phyloP scores from a whole-genome alignment of 2,797 vertebrate species.

The Epinephelus malabaricus region DNA sequence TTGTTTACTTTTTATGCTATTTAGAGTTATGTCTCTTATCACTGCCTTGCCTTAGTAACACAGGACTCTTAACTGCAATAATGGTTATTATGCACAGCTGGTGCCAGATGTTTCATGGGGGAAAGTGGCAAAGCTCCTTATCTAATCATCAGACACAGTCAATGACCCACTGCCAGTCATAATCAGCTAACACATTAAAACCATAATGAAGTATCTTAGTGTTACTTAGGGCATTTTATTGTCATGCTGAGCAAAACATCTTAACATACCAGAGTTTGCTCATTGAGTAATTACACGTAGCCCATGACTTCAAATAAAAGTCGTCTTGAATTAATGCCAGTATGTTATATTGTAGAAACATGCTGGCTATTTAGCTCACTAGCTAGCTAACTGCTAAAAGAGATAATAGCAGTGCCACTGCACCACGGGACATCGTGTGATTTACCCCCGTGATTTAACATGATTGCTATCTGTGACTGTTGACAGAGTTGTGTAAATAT shows the following conservation, averaged over 20 bases:
- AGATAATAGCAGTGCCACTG: neutral
- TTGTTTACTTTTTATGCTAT: neutral
- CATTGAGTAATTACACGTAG: accelerated
- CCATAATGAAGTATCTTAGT: neutral
- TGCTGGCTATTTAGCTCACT: constrained; percentile 8
- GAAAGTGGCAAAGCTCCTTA: neutral
- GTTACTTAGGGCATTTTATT: no score
- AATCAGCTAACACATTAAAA: neutral
- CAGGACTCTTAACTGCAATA: neutral
- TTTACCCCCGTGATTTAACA: neutral
- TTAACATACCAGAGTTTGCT: no score
- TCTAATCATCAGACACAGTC: no score
- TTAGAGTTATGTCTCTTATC: neutral
- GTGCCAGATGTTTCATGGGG: constrained; percentile 14
- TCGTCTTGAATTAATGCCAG: neutral
- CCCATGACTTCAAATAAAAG: constrained; percentile 52
- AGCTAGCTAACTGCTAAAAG: constrained; percentile 11
- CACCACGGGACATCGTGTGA: accelerated
- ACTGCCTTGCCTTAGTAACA: neutral
- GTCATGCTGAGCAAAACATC: neutral
- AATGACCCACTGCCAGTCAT: neutral
- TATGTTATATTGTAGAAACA: neutral
- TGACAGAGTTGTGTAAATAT: neutral
- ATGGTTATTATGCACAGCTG: constrained; percentile 1
- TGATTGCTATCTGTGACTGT: no score